These are phyloP conservation scores for Agrotis exclamationis DNA, from an alignment of 2,888 invertebrate genomes.

Conservation along the genomic window DNA sequence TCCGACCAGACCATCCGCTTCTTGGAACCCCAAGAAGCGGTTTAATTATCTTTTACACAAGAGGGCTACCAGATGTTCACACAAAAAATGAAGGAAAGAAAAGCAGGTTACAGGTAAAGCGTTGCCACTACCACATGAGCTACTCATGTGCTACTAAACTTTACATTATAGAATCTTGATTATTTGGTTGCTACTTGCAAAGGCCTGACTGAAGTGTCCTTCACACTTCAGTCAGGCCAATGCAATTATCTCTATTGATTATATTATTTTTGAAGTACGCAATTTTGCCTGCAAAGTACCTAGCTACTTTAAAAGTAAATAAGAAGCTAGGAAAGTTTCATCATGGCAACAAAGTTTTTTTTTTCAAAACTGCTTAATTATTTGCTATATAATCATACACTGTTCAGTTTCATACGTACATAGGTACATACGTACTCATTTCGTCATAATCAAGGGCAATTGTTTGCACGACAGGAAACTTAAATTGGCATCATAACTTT, in stretches of 20 bases:
- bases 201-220: neutral
- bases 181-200: neutral
- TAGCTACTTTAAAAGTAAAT: neutral
- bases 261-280: slow-evolving; percentile 9
- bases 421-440: slow-evolving; percentile 13
- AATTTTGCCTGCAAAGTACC: neutral
- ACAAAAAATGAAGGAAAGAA: no score
- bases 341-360: neutral
- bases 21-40: no score
- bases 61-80: no score
- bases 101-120: no score
- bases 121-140: no score
- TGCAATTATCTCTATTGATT: slow-evolving; percentile 4
- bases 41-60: no score
- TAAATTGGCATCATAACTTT: slow-evolving; percentile 46
- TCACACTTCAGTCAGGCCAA: neutral
- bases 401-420: slow-evolving; percentile 4
- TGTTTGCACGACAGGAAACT: slow-evolving; percentile 47
- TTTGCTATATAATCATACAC: neutral
- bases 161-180: neutral
- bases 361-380: neutral
- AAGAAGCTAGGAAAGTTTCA: neutral
- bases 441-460: slow-evolving; percentile 47
- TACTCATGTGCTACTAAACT: no score
- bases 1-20: no score